Evolutionary conservation across 2,888 invertebrate species (phyloP).

Genomic region (Yponomeuta cagnagella): DNA sequence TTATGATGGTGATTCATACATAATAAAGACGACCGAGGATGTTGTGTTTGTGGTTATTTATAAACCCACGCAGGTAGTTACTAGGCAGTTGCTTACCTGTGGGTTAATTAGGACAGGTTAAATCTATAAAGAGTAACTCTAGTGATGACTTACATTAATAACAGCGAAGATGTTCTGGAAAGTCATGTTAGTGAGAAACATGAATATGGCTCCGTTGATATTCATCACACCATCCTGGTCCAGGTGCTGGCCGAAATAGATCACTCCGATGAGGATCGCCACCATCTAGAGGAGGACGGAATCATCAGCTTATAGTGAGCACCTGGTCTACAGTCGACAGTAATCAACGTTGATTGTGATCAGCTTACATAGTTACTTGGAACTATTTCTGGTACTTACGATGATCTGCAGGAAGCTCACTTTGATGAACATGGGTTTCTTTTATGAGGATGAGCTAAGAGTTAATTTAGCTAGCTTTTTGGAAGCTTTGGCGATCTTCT

Average conservation of each 20-base stretch:
- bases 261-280: slow-evolving; percentile 88
- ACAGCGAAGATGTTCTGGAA: slow-evolving; percentile 97
- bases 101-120: neutral
- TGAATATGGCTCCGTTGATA: slow-evolving; percentile 93
- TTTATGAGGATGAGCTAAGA: too few species aligned
- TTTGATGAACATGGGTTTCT: slow-evolving; percentile 89
- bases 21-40: neutral
- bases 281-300: slow-evolving; percentile 80
- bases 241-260: slow-evolving; percentile 88
- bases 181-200: slow-evolving; percentile 93
- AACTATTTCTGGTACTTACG: too few species aligned
- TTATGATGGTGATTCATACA: neutral
- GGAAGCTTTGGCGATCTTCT: too few species aligned
- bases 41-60: neutral
- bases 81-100: neutral
- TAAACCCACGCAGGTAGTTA: neutral
- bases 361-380: too few species aligned
- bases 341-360: too few species aligned
- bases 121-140: neutral
- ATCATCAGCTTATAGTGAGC: neutral
- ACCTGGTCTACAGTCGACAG: too few species aligned
- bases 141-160: slow-evolving; percentile 84
- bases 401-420: slow-evolving; percentile 89
- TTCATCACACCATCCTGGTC: slow-evolving; percentile 95
- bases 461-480: too few species aligned